A percentile compares a stretch with the other conserved stretches of the same genome.
Conservation (phyloP, 2,797 vertebrate species). For the Aeoliscus strigatus region DNA sequence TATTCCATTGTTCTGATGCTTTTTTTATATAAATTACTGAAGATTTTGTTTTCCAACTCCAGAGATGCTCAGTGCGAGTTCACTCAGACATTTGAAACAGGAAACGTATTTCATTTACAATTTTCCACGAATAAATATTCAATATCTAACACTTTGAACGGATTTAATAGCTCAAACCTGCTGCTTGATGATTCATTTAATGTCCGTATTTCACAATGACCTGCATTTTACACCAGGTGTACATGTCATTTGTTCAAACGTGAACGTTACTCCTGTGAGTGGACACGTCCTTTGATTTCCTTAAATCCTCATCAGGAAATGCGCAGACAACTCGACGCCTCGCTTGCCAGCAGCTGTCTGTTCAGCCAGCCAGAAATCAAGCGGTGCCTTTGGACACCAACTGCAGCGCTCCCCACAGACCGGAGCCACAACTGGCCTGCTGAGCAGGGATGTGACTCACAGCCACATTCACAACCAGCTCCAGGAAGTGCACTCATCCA, state of each 20-base stretch:
- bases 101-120: too few relatives aligned
- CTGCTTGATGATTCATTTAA: too few relatives aligned
- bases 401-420: constrained; percentile 65
- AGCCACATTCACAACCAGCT: constrained; percentile 40
- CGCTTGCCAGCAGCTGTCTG: constrained; percentile 65
- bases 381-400: constrained; percentile 65
- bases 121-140: too few relatives aligned
- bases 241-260: constrained; percentile 1
- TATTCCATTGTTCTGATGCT: too few relatives aligned
- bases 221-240: too few relatives aligned
- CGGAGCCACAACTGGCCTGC: constrained; percentile 62
- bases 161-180: too few relatives aligned
- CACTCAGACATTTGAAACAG: too few relatives aligned
- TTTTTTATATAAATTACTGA: too few relatives aligned
- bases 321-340: constrained; percentile 61
- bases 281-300: constrained; percentile 20
- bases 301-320: constrained; percentile 47
- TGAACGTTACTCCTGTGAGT: constrained; percentile 3
- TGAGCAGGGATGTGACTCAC: constrained; percentile 59
- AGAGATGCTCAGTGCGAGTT: too few relatives aligned
- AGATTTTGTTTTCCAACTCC: too few relatives aligned
- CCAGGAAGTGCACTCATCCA: constrained; percentile 53
- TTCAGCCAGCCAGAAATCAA: constrained; percentile 67
- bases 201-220: too few relatives aligned
- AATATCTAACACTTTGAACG: too few relatives aligned